phyloP scores from a whole-genome alignment of 2,888 invertebrate genomes.

The Drosophila paranaensis region DNA sequence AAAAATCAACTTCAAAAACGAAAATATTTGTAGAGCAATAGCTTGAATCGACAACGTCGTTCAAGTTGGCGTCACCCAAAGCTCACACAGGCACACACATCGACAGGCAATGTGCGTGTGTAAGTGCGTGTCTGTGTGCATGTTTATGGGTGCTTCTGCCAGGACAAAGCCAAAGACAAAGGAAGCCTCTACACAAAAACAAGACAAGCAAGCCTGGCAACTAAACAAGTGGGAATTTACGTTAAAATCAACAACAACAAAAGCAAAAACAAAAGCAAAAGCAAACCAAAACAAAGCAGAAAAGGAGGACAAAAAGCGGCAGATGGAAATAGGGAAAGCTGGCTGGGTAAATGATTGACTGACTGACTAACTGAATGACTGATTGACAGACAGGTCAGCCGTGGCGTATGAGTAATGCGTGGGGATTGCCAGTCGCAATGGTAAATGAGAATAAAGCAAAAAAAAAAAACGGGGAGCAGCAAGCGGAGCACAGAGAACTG shows the following conservation, averaged over 20 bases:
- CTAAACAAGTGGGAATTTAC: constrained; percentile 77
- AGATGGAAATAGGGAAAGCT: constrained; percentile 33
- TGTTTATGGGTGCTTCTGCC: constrained; percentile 26
- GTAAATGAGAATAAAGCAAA: neutral
- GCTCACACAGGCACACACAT: constrained; percentile 28
- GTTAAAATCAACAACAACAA: constrained; percentile 71
- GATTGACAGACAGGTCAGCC: constrained; percentile 38
- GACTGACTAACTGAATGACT: constrained; percentile 48
- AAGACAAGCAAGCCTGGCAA: constrained; percentile 46
- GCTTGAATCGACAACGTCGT: constrained; percentile 42
- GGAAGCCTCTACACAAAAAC: constrained; percentile 47
- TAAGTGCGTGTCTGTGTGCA: constrained; percentile 5
- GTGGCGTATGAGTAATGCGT: constrained; percentile 62
- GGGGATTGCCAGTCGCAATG: constrained; percentile 8
- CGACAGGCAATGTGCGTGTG: constrained; percentile 5
- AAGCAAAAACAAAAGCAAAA: constrained; percentile 58
- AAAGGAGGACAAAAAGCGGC: constrained; percentile 21
- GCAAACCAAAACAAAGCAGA: constrained; percentile 38
- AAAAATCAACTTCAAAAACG: constrained; percentile 78
- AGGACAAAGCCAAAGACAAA: constrained; percentile 61
- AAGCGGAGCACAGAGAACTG: constrained; percentile 6
- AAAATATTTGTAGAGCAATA: constrained; percentile 70
- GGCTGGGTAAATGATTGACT: constrained; percentile 38
- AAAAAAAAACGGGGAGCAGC: neutral
- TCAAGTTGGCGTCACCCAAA: constrained; percentile 52